Evolutionary conservation across 2,888 invertebrate genomes (phyloP).

Genomic region (Tachina grossa): DNA sequence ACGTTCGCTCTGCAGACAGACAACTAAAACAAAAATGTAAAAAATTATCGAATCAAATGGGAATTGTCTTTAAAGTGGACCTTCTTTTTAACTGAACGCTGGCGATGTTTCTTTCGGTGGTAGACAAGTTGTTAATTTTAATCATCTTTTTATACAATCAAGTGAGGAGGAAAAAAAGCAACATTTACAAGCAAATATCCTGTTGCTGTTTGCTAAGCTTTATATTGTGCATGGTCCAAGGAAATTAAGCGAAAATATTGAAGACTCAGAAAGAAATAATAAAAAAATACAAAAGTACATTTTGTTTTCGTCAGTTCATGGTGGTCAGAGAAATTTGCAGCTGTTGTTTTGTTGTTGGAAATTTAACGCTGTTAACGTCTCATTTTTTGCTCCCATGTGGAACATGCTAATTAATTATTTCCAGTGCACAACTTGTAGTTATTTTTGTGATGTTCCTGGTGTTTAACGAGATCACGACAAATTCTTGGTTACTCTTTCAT

Average conservation of each 20-base stretch:
- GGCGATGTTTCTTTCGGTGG: constrained; percentile 26
- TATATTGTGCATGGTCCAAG: constrained; percentile 48
- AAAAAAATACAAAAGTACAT: neutral
- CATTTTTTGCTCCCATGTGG: constrained; percentile 30
- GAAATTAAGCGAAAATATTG: constrained; percentile 49
- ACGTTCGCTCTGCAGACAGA: neutral
- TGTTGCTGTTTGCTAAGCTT: constrained; percentile 46
- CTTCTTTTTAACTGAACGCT: neutral
- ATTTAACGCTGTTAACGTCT: constrained; percentile 43
- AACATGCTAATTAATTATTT: constrained; percentile 64
- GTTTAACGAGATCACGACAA: constrained; percentile 48
- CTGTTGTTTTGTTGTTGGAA: constrained; percentile 61
- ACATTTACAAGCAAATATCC: constrained; percentile 38
- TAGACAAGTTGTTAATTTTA: constrained; percentile 44
- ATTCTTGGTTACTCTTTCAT: constrained; percentile 70
- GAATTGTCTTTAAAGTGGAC: constrained; percentile 39
- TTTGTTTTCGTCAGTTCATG: constrained; percentile 28
- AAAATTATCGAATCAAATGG: constrained; percentile 32
- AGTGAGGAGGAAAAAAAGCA: constrained; percentile 3
- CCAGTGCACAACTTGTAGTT: constrained; percentile 40
- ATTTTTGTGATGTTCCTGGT: constrained; percentile 51
- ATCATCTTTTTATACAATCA: constrained; percentile 46
- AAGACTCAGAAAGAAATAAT: constrained; percentile 8
- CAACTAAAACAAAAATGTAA: neutral
- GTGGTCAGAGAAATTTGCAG: constrained; percentile 60